These are phyloP conservation scores for Scomber scombrus DNA, from an alignment of 2,113 vertebrate species.

Conservation along the genomic window DNA sequence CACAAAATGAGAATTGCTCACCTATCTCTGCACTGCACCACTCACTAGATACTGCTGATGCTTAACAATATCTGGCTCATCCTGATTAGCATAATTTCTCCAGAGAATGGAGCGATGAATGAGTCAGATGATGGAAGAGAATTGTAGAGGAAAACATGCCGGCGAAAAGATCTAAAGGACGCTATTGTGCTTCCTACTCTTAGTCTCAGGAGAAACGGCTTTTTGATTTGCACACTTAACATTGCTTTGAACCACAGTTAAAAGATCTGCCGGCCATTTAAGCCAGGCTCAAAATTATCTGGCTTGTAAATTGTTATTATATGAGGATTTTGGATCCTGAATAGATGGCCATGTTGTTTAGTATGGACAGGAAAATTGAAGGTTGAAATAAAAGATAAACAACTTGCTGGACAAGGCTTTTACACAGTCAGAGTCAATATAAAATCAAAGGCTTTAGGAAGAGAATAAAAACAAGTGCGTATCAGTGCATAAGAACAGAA, in stretches of 20 bases:
- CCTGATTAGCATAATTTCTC: constrained; percentile 68
- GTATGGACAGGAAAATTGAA: background rate
- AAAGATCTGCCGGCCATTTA: constrained; percentile 50
- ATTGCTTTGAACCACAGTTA: constrained; percentile 64
- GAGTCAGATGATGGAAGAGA: constrained; percentile 60
- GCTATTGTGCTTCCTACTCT: constrained; percentile 46
- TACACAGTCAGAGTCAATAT: background rate
- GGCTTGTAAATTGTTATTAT: constrained; percentile 44
- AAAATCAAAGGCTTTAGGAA: background rate
- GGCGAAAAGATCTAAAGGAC: constrained; percentile 50
- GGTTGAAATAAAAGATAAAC: background rate
- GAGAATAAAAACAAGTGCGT: background rate
- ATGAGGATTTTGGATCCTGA: constrained; percentile 19
- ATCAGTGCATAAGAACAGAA: background rate
- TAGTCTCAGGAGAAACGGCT: constrained; percentile 39
- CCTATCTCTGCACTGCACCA: constrained; percentile 41
- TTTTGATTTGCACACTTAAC: constrained; percentile 59
- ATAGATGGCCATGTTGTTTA: constrained; percentile 17
- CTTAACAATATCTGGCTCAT: constrained; percentile 40
- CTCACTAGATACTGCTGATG: constrained; percentile 47
- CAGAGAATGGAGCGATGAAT: constrained; percentile 57
- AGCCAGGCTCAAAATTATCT: constrained; percentile 29
- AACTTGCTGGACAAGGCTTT: background rate
- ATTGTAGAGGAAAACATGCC: constrained; percentile 42
- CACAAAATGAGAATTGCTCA: constrained; percentile 53